Evolutionary conservation across 2,797 vertebrate genomes (phyloP).

Genomic region (Rachycentron canadum): DNA sequence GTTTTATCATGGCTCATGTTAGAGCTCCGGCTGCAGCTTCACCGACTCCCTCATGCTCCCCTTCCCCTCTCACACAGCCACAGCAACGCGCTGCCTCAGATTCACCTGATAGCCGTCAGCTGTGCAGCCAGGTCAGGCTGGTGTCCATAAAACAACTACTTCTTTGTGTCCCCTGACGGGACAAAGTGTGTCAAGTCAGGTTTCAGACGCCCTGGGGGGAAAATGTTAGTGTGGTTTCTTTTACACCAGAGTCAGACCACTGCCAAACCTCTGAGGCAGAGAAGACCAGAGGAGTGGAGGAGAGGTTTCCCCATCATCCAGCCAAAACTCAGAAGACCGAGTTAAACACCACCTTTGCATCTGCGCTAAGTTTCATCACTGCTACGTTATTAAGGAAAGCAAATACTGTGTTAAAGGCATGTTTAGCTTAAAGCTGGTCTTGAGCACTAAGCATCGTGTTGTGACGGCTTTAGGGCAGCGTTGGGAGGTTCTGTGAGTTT

Average conservation of each 20-base stretch:
- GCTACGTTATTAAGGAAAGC: neutral
- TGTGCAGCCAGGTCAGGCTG: slow-evolving; percentile 3
- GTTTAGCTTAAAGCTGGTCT: slow-evolving; percentile 15
- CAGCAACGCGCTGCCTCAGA: slow-evolving; percentile 19
- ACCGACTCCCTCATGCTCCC: slow-evolving; percentile 3
- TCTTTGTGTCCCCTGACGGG: slow-evolving; percentile 30
- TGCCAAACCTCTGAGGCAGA: slow-evolving; percentile 43
- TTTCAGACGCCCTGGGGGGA: slow-evolving; percentile 11
- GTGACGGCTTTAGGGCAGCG: slow-evolving; percentile 32
- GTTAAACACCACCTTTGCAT: slow-evolving; percentile 22
- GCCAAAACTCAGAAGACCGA: slow-evolving; percentile 7
- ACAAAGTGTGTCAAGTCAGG: slow-evolving; percentile 38
- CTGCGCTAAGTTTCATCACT: slow-evolving; percentile 14
- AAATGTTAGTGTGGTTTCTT: slow-evolving; percentile 25
- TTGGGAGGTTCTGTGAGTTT: slow-evolving; percentile 31
- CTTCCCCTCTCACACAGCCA: slow-evolving; percentile 7
- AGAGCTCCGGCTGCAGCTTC: neutral
- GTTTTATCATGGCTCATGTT: neutral
- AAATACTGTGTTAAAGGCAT: slow-evolving; percentile 11
- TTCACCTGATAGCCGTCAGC: slow-evolving; percentile 42
- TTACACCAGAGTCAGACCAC: slow-evolving; percentile 4
- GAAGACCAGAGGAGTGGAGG: slow-evolving; percentile 18
- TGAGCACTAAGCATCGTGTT: slow-evolving; percentile 12
- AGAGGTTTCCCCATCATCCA: slow-evolving; percentile 6
- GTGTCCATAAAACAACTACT: slow-evolving; percentile 42